Base-by-base conservation (phyloP, 1,140 invertebrate genomes). In the Leptoteleia sp. region DNA sequence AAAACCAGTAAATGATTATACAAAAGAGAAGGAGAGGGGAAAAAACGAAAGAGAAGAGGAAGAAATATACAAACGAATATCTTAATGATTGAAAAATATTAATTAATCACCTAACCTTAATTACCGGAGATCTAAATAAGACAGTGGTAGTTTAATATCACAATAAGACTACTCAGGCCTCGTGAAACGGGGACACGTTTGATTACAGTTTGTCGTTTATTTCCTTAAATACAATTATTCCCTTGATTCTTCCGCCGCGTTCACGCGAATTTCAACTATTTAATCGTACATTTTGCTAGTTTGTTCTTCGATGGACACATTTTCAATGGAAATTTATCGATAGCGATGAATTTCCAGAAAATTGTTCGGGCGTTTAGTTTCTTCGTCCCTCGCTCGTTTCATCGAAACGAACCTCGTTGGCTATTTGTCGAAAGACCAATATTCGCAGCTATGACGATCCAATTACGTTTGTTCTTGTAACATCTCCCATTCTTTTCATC, bases 251-350 rank as follows among this genome's bases (percentile, higher is more conserved):
- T n/a, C n/a, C n/a, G n/a, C n/a, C n/a, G 6, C 37, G 11, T 45
- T 33, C 27, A 45, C 50, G 33, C 50, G 61, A 61, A 76, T 67
- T 75, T 27, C 19, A n/a, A n/a, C n/a, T n/a, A n/a, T n/a, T n/a
- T n/a, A n/a, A n/a, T n/a, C n/a, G 22, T 75, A 75, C 48, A 54
- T 25, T 65, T 65, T 35, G 48, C 71, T 75, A 75, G 48, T 57
- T 47, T 35, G 52, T 65, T 19, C 19, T 38, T 45, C 17, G 62
- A 54, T 43, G 52, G 54, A 45, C 16, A 45, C 3, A 64, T 54
- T 65, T 48, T 65, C 42, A 1, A 27, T 25, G 29, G 47, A 67
- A 65, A 65, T 59, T 65, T 59, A 59, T 50, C 31, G 12, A 16
- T 6, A 12, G 38, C 55, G 29, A 67, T 38, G 4, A 45, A 55